A percentile compares a stretch with the other conserved stretches of the same genome.
These are phyloP conservation scores for Pygoscelis adeliae DNA, from an alignment of 2,113 vertebrate genomes.

Conservation along the genomic window DNA sequence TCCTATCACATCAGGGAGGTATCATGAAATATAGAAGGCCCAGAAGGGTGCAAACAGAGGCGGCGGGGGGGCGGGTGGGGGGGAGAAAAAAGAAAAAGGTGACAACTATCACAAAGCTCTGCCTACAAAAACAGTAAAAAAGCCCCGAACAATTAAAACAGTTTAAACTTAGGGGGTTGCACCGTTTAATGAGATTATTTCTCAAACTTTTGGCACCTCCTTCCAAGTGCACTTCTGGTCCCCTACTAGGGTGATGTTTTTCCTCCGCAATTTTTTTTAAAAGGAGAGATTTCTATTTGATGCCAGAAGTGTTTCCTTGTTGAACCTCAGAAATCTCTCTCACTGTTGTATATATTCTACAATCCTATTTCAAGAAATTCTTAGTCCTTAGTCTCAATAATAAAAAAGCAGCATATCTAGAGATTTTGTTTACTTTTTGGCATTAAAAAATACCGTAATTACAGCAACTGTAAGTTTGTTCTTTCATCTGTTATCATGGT, in stretches of 20 bases:
- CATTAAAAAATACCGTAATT: neutral
- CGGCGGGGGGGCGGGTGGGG: too few relatives aligned
- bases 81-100: neutral
- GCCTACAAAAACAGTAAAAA: neutral
- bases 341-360: neutral
- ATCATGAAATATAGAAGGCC: accelerated
- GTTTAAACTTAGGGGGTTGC: neutral
- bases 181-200: neutral
- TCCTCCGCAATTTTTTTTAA: neutral
- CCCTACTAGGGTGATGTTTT: neutral
- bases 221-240: neutral
- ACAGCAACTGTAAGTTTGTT: neutral
- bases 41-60: neutral
- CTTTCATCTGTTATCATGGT: neutral
- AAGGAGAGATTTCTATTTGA: neutral
- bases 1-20: accelerated
- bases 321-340: neutral
- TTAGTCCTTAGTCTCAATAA: neutral
- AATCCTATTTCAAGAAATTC: neutral
- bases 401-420: accelerated
- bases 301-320: neutral
- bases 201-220: neutral
- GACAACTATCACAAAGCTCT: neutral
- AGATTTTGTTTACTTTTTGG: neutral
- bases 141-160: too few relatives aligned